phyloP scores from a whole-genome alignment of 2,113 vertebrate genomes.

The Sebastes schlegelii region DNA sequence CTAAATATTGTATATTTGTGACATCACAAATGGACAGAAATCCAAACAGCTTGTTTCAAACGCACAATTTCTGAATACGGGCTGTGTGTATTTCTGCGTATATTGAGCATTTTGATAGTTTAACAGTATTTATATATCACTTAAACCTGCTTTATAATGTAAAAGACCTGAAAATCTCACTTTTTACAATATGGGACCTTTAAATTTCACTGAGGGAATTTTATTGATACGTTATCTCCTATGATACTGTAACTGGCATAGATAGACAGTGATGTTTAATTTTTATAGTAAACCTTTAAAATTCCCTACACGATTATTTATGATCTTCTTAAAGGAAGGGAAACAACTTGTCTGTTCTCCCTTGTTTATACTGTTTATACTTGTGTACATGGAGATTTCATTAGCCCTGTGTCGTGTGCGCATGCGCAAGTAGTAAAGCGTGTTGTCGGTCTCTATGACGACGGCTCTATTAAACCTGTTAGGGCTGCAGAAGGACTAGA shows the following conservation, averaged over 20 bases:
- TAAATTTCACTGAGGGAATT: too few relatives aligned
- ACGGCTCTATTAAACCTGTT: slow-evolving; percentile 74
- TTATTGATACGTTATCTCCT: not conserved
- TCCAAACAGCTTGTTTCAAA: too few relatives aligned
- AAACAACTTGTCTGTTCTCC: rapidly evolving
- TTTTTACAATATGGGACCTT: too few relatives aligned
- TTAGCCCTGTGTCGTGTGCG: slow-evolving; percentile 27
- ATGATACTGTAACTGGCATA: not conserved
- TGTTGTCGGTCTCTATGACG: slow-evolving; percentile 83
- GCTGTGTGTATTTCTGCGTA: too few relatives aligned
- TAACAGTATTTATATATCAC: too few relatives aligned
- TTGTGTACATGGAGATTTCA: not conserved
- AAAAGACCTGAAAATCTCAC: too few relatives aligned
- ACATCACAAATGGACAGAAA: too few relatives aligned
- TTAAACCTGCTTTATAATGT: too few relatives aligned
- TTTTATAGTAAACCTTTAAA: not conserved
- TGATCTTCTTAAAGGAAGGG: rapidly evolving
- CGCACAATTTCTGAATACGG: too few relatives aligned
- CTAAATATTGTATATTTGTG: too few relatives aligned
- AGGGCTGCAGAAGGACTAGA: slow-evolving; percentile 44
- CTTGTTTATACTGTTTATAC: not conserved
- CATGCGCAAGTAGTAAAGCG: slow-evolving; percentile 69
- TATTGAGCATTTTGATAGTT: too few relatives aligned
- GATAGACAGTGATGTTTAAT: not conserved
- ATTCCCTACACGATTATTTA: not conserved